These are phyloP conservation scores for Rapana venosa DNA, from an alignment of 2,888 invertebrate species.

Conservation along the genomic window DNA sequence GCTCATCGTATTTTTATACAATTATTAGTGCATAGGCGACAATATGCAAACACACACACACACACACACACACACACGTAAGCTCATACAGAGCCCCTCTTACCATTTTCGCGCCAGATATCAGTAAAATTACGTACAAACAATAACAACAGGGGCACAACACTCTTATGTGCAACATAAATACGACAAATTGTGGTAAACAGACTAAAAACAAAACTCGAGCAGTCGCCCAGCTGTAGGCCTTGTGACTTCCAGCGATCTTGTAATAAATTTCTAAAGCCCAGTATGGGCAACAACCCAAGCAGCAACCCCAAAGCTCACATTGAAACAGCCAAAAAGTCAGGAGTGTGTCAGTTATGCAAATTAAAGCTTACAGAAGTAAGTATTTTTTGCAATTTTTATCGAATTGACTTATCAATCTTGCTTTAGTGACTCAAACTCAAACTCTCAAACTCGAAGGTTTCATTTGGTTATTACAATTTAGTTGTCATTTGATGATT, in stretches of 20 bases:
- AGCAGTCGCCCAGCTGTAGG: not conserved
- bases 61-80: not conserved
- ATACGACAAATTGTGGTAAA: not conserved
- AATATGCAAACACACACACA: too few relatives aligned
- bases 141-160: not conserved
- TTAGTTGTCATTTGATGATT: too few relatives aligned
- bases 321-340: slow-evolving; percentile 95
- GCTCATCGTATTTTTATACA: too few relatives aligned
- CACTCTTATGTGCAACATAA: not conserved
- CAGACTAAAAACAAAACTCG: not conserved
- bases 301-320: slow-evolving; percentile 88
- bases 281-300: slow-evolving; percentile 87
- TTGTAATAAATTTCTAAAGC: not conserved
- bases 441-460: too few relatives aligned
- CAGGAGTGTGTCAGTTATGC: slow-evolving; percentile 93
- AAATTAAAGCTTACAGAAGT: slow-evolving; percentile 88
- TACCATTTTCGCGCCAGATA: not conserved
- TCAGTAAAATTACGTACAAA: not conserved
- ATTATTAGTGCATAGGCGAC: too few relatives aligned
- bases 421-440: too few relatives aligned
- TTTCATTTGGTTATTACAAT: too few relatives aligned
- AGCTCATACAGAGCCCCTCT: too few relatives aligned
- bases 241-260: too few relatives aligned
- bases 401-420: too few relatives aligned
- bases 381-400: slow-evolving; percentile 19